Evolutionary conservation across 2,888 invertebrate genomes (phyloP), one percentile per base, ranked within the genome.

Genomic region (Marasmarcha lunaedactyla): DNA sequence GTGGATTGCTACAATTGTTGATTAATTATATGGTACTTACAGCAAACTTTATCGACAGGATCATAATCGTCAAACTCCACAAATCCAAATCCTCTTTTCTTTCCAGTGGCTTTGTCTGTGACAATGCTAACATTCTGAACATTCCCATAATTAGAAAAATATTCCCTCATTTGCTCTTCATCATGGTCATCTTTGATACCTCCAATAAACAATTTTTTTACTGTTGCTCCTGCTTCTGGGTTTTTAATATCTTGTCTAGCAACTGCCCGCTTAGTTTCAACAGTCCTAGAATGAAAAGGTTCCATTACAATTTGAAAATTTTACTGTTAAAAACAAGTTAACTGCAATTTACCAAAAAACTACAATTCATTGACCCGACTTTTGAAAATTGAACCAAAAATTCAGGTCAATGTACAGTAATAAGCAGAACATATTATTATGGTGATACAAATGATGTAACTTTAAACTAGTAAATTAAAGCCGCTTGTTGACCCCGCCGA

Each of bases 61-160:
- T 98, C 98, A 62, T 97, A 96, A 67, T 98, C 98, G 61, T 97
- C 95, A 68, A 96, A 98, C 68, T 97, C 96, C 27, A 98, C 92
- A 68, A 98, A 98, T 15, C 95, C 97, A 71, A 98, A 98, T 2
- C 98, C 98, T 54, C 97, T 88, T 54, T 94, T 95, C 71, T 97
- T 97, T 39, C 95, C 95, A 0, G 94, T 94, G 45, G 92, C 92
- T 57, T 97, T 97, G 62, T 97, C 97, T 7, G 92, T 92, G 1
- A 97, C 96, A 57, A 97, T 91, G 54, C 93, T 94, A 33, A 95
- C 90, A 43, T 90, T 90, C 39, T 92, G 87, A 41, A 98, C 93
- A 46, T 84, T 90, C 10, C 97, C 98, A 69, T 88, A 97, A 40
- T 87, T 86, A 37, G 90, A 89, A 65, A 95, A 95, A 61, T 95